These are phyloP conservation scores for Brachionichthys hirsutus DNA, from an alignment of 2,113 vertebrate species.

Conservation along the genomic window DNA sequence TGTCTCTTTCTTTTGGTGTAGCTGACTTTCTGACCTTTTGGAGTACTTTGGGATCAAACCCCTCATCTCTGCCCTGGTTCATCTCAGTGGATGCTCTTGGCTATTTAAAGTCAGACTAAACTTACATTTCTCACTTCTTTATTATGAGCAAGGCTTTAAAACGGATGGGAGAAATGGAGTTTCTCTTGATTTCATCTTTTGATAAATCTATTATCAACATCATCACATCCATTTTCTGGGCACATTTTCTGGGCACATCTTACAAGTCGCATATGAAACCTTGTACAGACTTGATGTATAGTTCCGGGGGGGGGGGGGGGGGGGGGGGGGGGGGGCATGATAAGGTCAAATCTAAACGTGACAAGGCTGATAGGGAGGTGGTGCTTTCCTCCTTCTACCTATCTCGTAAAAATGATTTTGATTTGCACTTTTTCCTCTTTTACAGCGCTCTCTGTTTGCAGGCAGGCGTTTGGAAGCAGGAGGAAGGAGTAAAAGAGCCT, in stretches of 20 bases:
- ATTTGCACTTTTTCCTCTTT: slow-evolving; percentile 73
- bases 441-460: slow-evolving; percentile 51
- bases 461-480: slow-evolving; percentile 53
- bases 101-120: slow-evolving; percentile 12
- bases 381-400: slow-evolving; percentile 49
- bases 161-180: background rate
- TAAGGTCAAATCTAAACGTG: slow-evolving; percentile 52
- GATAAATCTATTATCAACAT: background rate
- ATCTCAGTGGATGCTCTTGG: slow-evolving; percentile 27
- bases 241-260: background rate
- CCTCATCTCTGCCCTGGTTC: slow-evolving; percentile 9
- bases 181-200: background rate
- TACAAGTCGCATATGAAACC: slow-evolving; percentile 1
- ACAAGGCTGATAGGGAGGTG: slow-evolving; percentile 68
- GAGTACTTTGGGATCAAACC: slow-evolving; percentile 34
- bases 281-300: slow-evolving; percentile 13
- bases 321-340: slow-evolving; percentile 11
- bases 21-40: slow-evolving; percentile 44
- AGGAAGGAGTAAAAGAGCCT: slow-evolving; percentile 54
- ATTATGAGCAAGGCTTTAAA: slow-evolving; percentile 5
- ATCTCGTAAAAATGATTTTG: slow-evolving; percentile 76
- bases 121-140: slow-evolving; percentile 16
- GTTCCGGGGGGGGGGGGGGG: slow-evolving; percentile 9
- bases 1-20: slow-evolving; percentile 52
- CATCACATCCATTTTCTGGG: background rate